Base-by-base conservation (phyloP, 2,888 invertebrate genomes). In the Nemotelus nigrinus region DNA sequence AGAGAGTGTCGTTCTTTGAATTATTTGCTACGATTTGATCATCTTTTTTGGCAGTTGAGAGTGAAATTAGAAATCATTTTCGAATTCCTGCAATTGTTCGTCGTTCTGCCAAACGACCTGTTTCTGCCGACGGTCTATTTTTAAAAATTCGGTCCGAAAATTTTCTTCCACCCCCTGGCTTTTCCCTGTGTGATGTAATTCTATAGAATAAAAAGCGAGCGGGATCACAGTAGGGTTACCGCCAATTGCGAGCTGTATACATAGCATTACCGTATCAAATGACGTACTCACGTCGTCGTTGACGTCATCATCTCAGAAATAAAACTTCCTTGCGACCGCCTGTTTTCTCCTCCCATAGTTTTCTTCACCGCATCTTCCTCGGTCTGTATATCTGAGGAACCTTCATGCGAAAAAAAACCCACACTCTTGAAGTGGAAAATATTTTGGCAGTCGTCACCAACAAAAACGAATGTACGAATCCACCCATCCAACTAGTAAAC, bases 401-500 rank as follows among this genome's bases (percentile, higher is more conserved):
- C 71, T 57, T 57, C 71, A 43, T 44, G 41, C 57, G 44, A 71
- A 57, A 67, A 44, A 45, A 67, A 58, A 65, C 10, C 47, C 7
- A 45, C 47, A 47, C 63, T 43, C 7, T n/a, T 43, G 39, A 7
- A 41, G 63, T 41, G 63, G 47, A 47, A 45, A 63, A 60, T 48
- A 58, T 58, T 74, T 74, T 63, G 63, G 74, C 74, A 60, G 60
- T 60, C 74, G 48, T 74, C 63, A 74, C 74, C 63, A 74, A 41
- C 48, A 63, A 74, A 74, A 74, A 74, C 63, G 74, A 74, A 74
- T 48, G 48, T 74, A 48, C 41, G 25, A 6, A 48, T 55, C 58
- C 25, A 57, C 39, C 10, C 41, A 48, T 55, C 58, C 25, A 57
- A 48, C 10, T 41, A 63, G 2, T 63, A 25, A 25, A 25, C 1